These are phyloP conservation scores for Coregonus sp. DNA, from an alignment of 2,797 vertebrate species.

Conservation along the genomic window DNA sequence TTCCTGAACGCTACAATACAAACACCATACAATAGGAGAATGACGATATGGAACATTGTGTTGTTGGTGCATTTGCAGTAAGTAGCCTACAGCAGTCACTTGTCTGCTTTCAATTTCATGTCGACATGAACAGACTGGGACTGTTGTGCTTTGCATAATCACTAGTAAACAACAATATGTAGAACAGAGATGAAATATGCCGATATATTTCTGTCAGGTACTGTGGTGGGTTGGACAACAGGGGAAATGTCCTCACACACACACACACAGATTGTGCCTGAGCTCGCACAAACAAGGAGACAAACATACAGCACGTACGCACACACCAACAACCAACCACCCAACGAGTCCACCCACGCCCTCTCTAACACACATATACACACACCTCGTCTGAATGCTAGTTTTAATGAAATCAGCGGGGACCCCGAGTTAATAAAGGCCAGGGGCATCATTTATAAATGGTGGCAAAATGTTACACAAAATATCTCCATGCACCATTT, in stretches of 20 bases:
- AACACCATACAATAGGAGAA: neutral
- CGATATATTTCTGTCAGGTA: neutral
- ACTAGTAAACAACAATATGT: neutral
- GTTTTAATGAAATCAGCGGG: neutral
- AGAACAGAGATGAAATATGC: neutral
- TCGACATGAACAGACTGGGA: neutral
- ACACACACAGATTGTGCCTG: too few relatives aligned
- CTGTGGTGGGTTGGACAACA: neutral
- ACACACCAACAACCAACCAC: too few relatives aligned
- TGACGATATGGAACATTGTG: neutral
- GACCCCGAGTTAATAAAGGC: neutral
- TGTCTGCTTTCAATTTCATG: neutral
- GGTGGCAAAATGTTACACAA: too few relatives aligned
- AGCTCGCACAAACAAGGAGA: too few relatives aligned
- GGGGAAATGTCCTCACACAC: neutral
- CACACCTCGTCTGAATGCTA: neutral
- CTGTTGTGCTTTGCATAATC: neutral
- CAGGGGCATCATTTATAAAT: neutral
- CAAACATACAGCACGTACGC: too few relatives aligned
- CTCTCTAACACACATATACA: conserved; percentile 1
- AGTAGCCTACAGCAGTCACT: neutral
- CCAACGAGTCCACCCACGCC: too few relatives aligned
- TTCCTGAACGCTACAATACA: too few relatives aligned
- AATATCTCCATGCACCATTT: too few relatives aligned
- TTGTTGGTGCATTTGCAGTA: neutral